Conservation (phyloP, 2,888 invertebrate genomes). For the Belgica antarctica region DNA sequence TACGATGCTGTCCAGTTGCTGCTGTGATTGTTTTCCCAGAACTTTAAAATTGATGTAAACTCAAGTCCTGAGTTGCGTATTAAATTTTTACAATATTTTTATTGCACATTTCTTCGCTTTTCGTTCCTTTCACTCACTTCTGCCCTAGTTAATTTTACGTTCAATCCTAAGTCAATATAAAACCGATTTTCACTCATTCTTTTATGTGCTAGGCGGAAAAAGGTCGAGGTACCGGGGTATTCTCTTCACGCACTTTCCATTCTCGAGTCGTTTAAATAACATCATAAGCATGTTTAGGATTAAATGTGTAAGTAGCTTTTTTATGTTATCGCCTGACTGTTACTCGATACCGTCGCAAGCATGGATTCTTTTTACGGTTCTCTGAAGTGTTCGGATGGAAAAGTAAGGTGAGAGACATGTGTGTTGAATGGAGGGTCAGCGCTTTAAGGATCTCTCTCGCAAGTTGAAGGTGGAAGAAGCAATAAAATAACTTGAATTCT, state of each 20-base stretch:
- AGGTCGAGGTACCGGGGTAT: no score
- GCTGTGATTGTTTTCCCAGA: not conserved
- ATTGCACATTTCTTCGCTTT: constrained; percentile 22
- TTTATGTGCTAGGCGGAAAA: not conserved
- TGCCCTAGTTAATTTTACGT: not conserved
- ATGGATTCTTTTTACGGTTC: constrained; percentile 12
- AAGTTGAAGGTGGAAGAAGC: not conserved
- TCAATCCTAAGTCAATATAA: constrained; percentile 43
- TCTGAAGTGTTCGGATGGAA: not conserved
- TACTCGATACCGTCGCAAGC: constrained; percentile 1
- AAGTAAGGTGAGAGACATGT: constrained; percentile 35
- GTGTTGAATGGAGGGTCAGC: constrained; percentile 43
- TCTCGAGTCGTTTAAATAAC: constrained; percentile 37
- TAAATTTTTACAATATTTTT: not conserved
- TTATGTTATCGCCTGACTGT: constrained; percentile 21
- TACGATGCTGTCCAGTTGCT: not conserved
- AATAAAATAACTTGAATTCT: constrained; percentile 14
- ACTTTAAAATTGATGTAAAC: no score
- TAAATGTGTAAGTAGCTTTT: constrained; percentile 43
- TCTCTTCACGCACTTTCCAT: constrained; percentile 16
- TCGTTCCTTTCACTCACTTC: not conserved
- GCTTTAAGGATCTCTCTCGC: no score
- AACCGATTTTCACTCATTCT: constrained; percentile 32
- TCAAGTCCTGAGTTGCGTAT: no score
- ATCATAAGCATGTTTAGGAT: constrained; percentile 41